Percentiles rank a stretch among this genome's conserved stretches.
phyloP scores from a whole-genome alignment of 2,888 invertebrate species.

The Rotaria magnacalcarata region DNA sequence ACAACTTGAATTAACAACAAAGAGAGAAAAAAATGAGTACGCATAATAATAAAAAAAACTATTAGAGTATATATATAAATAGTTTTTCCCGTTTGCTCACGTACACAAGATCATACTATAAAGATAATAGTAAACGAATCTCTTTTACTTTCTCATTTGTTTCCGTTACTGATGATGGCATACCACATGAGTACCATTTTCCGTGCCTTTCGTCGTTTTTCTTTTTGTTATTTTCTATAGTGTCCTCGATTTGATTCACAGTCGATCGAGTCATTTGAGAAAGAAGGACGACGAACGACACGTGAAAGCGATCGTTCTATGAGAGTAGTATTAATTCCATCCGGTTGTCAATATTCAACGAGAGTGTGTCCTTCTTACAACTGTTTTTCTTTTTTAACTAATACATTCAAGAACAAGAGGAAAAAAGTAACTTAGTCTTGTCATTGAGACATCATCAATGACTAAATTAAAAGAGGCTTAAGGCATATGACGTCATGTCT shows the following conservation, averaged over 20 bases:
- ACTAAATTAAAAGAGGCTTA: background rate
- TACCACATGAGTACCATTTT: background rate
- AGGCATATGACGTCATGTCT: background rate
- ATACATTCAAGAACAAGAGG: background rate
- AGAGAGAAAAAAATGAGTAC: no score
- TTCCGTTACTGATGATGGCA: background rate
- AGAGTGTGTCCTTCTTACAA: background rate
- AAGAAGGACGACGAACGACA: background rate
- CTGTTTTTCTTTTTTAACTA: background rate
- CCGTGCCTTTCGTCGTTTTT: background rate
- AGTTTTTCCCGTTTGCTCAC: background rate
- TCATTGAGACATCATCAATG: background rate
- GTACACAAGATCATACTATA: background rate
- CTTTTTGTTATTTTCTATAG: background rate
- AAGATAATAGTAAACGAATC: background rate
- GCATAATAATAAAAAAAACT: background rate
- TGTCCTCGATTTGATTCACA: background rate
- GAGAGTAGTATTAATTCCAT: background rate
- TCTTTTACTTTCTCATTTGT: background rate
- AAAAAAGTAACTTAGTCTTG: background rate
- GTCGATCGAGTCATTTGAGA: constrained; percentile 9
- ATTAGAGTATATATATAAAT: background rate
- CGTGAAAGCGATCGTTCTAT: background rate
- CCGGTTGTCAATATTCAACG: background rate
- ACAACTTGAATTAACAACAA: background rate